phyloP scores from a whole-genome alignment of 2,113 vertebrate species.

The Mus spicilegus region DNA sequence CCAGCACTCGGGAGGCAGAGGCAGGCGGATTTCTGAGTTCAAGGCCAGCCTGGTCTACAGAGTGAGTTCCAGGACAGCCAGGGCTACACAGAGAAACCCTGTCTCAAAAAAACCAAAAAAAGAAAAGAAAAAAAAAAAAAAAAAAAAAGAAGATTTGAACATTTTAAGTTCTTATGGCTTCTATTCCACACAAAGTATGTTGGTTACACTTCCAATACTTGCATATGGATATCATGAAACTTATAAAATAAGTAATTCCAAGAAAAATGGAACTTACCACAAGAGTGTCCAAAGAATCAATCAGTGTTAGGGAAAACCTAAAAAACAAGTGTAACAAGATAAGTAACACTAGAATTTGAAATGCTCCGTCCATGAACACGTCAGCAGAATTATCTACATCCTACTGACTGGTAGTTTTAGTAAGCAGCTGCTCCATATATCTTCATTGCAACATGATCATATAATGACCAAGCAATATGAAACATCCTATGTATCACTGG shows the following conservation, averaged over 20 bases:
- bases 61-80: no score
- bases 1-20: no score
- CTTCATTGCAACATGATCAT: background rate
- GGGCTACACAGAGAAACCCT: no score
- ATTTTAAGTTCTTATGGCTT: slow-evolving; percentile 51
- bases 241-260: slow-evolving; percentile 63
- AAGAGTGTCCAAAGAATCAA: slow-evolving; percentile 98
- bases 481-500: slow-evolving; percentile 22
- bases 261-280: slow-evolving; percentile 90
- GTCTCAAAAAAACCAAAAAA: no score
- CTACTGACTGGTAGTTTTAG: background rate
- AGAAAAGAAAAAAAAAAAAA: no score
- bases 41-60: no score
- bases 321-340: slow-evolving; percentile 69
- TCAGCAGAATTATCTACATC: background rate
- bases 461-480: background rate
- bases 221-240: slow-evolving; percentile 37
- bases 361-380: background rate
- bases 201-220: slow-evolving; percentile 39
- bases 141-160: slow-evolving; percentile 49
- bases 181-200: slow-evolving; percentile 32
- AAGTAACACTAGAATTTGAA: slow-evolving; percentile 51
- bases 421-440: background rate
- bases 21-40: no score
- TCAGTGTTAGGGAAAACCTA: slow-evolving; percentile 98